Evolutionary conservation across 2,888 invertebrate genomes (phyloP), one percentile per base, ranked within the genome.

Genomic region (Labia minor): DNA sequence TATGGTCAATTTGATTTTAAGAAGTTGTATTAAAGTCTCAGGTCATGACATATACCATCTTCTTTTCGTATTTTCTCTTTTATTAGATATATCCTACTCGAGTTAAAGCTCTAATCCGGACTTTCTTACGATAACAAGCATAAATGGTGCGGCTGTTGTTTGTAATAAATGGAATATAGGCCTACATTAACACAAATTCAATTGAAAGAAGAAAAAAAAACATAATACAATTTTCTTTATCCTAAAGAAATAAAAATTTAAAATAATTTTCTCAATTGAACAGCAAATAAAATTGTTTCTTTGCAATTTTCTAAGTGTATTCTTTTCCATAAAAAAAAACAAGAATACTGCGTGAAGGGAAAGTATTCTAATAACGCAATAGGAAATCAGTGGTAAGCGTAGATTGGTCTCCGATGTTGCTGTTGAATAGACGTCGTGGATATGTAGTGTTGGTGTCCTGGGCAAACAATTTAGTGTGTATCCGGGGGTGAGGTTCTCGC

Each of bases 141-240:
- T 3, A 49, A 49, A 49, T 49, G 49, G 49, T 14, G 49, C 3
- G 33, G 49, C 16, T 49, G 49, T 49, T 49, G 6, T 49, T 49
- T 49, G 49, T 3, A 49, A 49, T 49, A 49, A 49, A 49, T 49
- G 49, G 49, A 49, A 49, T 49, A 49, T 49, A 49, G 49, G 49
- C 49, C 49, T 49, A 49, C n/a, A 49, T 49, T 49, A 49, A 49
- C 49, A 49, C 49, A 49, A 49, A 49, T 49, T 49, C 49, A 49
- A 49, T 49, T 49, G 49, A 49, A 49, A 49, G 14, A 49, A 14
- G 14, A 49, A 49, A 14, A 49, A 49, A 49, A 49, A 49, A 49
- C 14, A 16, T 49, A 49, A 49, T 49, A 49, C 49, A 49, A 49
- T 49, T 49, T 49, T 49, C 49, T 49, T 49, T 49, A 49, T 49